These are phyloP conservation scores for Apantesis nais DNA, from an alignment of 2,888 invertebrate species.

Conservation along the genomic window DNA sequence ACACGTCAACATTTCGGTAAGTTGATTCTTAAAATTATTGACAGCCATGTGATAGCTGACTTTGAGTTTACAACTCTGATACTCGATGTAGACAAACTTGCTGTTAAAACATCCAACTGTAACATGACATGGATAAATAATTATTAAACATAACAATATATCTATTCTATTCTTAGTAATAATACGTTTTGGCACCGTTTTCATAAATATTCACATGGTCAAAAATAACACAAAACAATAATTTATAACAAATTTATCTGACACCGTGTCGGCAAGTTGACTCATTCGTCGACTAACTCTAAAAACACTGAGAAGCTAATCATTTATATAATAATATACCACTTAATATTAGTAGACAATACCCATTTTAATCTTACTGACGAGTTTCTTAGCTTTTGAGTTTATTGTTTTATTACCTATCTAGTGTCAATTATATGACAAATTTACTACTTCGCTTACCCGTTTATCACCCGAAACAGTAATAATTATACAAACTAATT, in stretches of 20 bases:
- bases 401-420: conserved; percentile 80
- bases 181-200: conserved; percentile 41
- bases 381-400: conserved; percentile 73
- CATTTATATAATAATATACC: conserved; percentile 60
- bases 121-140: conserved; percentile 33
- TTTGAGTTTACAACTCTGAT: conserved; percentile 77
- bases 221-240: conserved; percentile 36
- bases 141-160: conserved; percentile 31
- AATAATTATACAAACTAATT: conserved; percentile 43
- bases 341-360: conserved; percentile 65
- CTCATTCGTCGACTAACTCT: conserved; percentile 86
- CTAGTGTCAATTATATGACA: conserved; percentile 73
- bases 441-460: conserved; percentile 69
- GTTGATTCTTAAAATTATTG: conserved; percentile 84
- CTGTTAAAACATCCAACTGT: conserved; percentile 48
- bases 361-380: conserved; percentile 68
- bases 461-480: conserved; percentile 80
- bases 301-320: conserved; percentile 85
- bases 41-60: conserved; percentile 86
- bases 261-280: conserved; percentile 77
- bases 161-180: conserved; percentile 30
- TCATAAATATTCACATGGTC: conserved; percentile 30
- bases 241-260: conserved; percentile 73
- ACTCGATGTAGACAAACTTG: conserved; percentile 80
- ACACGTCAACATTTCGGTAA: conserved; percentile 83